Conservation (phyloP, 2,888 invertebrate species). For the Dasysyrphus tricinctus region DNA sequence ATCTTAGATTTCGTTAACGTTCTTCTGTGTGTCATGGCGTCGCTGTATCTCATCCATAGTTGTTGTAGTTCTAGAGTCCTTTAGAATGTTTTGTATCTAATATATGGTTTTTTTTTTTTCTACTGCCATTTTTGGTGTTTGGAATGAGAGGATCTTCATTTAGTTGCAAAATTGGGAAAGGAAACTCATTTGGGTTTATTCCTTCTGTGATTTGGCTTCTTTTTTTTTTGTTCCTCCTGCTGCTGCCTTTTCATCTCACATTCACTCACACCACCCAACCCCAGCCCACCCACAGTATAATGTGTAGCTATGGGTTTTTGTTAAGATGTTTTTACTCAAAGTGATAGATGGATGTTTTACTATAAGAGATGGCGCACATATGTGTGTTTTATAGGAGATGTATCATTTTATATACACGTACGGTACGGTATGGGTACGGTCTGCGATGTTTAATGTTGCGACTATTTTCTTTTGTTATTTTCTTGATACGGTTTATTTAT, state of each 20-base stretch:
- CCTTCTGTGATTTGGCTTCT: conserved; percentile 63
- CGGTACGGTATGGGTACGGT: neutral
- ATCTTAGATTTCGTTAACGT: conserved; percentile 72
- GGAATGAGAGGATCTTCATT: conserved; percentile 36
- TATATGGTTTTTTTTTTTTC: conserved; percentile 12
- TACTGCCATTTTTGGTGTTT: conserved; percentile 9
- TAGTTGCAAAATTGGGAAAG: conserved; percentile 40
- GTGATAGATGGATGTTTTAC: conserved; percentile 46
- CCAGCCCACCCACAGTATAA: neutral
- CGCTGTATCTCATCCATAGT: neutral
- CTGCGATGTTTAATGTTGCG: conserved; percentile 68
- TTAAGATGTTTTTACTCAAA: conserved; percentile 40
- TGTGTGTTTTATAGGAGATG: conserved; percentile 24
- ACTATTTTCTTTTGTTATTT: conserved; percentile 65
- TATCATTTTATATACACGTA: conserved; percentile 20
- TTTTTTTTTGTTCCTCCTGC: conserved; percentile 2
- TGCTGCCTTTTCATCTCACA: neutral
- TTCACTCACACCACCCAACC: neutral
- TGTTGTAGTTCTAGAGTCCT: conserved; percentile 5
- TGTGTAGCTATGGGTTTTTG: conserved; percentile 1
- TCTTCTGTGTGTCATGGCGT: conserved; percentile 42
- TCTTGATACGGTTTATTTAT: conserved; percentile 71
- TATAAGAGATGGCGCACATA: conserved; percentile 12
- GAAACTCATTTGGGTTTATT: conserved; percentile 66
- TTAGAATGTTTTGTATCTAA: conserved; percentile 40